Percentiles rank a stretch among this genome's conserved stretches.
Evolutionary conservation across 2,797 vertebrate species (phyloP).

Genomic region (Centropyge bicolor): DNA sequence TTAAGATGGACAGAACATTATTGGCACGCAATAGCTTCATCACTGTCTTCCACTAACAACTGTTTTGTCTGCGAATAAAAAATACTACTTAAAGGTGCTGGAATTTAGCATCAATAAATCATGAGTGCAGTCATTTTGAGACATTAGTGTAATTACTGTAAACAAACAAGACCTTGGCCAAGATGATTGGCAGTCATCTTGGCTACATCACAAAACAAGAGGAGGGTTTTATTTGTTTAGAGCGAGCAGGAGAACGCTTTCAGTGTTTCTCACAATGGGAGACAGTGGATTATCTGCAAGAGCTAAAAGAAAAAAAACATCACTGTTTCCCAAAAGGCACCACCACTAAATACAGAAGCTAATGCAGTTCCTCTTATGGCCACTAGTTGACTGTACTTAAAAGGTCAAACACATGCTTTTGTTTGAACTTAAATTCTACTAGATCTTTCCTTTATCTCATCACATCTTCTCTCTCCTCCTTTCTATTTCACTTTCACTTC

Average conservation of each 20-base stretch:
- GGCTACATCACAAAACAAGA: conserved; percentile 5
- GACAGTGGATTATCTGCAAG: neutral
- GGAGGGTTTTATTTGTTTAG: neutral
- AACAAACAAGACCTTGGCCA: conserved; percentile 30
- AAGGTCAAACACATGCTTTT: neutral
- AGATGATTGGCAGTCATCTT: conserved; percentile 28
- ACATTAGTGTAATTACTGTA: conserved; percentile 48
- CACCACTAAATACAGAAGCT: neutral
- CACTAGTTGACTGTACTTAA: neutral
- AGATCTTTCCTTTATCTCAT: conserved; percentile 12
- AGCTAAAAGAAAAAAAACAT: neutral
- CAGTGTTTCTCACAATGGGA: neutral
- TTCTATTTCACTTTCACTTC: conserved; percentile 26
- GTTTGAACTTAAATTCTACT: neutral
- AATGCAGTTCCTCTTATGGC: neutral
- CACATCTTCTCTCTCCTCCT: neutral
- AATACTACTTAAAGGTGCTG: conserved; percentile 22
- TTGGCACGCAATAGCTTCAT: conserved; percentile 21
- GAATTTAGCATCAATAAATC: conserved; percentile 37
- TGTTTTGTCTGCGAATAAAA: conserved; percentile 26
- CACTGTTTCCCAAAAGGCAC: neutral
- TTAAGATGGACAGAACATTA: conserved; percentile 9
- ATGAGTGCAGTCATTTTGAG: conserved; percentile 22
- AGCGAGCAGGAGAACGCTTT: neutral
- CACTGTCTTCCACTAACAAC: conserved; percentile 11